Evolutionary conservation across 2,888 invertebrate species (phyloP).

Genomic region (Xiphydria camelus): DNA sequence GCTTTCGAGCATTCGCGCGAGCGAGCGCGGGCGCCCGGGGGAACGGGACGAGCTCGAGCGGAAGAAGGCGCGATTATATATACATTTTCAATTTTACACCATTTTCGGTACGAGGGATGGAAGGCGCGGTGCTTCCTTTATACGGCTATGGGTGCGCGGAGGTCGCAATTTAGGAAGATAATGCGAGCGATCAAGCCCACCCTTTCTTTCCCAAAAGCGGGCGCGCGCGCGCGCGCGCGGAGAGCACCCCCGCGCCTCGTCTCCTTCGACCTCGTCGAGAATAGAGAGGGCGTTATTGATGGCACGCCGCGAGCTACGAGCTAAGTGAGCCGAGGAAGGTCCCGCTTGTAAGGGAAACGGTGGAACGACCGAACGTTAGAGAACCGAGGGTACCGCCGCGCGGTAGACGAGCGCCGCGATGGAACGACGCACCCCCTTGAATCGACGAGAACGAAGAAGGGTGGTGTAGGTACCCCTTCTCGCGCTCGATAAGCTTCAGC

Average conservation of each 20-base stretch:
- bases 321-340: too few species aligned
- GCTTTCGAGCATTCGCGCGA: background rate
- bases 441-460: background rate
- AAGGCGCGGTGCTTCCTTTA: too few species aligned
- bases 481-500: too few species aligned
- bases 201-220: conserved; percentile 30
- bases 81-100: conserved; percentile 4
- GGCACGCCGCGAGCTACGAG: conserved; percentile 24
- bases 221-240: background rate
- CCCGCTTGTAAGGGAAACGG: too few species aligned
- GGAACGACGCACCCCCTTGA: too few species aligned
- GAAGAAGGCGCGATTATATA: too few species aligned
- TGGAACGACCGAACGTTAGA: conserved; percentile 25
- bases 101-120: background rate
- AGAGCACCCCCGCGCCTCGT: background rate
- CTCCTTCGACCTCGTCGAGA: background rate
- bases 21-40: too few species aligned
- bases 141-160: background rate
- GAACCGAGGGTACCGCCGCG: conserved; percentile 22
- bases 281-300: conserved; percentile 34
- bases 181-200: conserved; percentile 37
- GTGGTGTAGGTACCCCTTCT: too few species aligned
- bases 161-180: conserved; percentile 45
- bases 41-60: too few species aligned
- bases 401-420: too few species aligned